Percentiles rank a stretch among this genome's conserved stretches.
Evolutionary conservation across 2,888 invertebrate species (phyloP).

Genomic region (Catocala sponsa): DNA sequence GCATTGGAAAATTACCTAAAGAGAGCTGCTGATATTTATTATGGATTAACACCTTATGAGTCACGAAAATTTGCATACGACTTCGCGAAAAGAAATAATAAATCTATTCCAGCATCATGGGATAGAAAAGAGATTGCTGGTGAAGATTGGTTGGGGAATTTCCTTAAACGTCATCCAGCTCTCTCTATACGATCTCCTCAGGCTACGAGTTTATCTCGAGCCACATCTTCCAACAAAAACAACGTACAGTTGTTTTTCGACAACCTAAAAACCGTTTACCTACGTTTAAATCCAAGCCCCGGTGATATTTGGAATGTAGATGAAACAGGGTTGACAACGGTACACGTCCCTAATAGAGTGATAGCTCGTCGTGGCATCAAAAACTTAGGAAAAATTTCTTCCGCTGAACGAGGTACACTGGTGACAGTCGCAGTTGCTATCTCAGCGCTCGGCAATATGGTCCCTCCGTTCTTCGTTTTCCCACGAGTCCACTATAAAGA

Average conservation of each 20-base stretch:
- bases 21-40: conserved; percentile 2
- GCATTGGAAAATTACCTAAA: background rate
- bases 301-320: background rate
- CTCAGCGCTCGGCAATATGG: background rate
- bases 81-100: background rate
- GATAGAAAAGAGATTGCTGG: no score
- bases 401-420: background rate
- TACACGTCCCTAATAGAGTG: background rate
- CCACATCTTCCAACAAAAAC: no score
- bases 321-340: background rate
- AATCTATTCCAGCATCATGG: no score
- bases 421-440: background rate
- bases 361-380: background rate
- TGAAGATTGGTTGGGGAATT: no score
- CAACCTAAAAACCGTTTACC: background rate
- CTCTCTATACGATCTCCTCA: no score
- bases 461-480: background rate
- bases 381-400: background rate
- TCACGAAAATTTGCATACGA: conserved; percentile 1
- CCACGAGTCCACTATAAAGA: background rate
- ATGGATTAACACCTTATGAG: conserved; percentile 3
- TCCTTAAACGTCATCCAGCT: no score
- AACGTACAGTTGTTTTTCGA: background rate
- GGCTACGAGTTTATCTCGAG: no score
- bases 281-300: background rate